phyloP scores from a whole-genome alignment of 2,888 invertebrate species.

The Drosophila barbarae region DNA sequence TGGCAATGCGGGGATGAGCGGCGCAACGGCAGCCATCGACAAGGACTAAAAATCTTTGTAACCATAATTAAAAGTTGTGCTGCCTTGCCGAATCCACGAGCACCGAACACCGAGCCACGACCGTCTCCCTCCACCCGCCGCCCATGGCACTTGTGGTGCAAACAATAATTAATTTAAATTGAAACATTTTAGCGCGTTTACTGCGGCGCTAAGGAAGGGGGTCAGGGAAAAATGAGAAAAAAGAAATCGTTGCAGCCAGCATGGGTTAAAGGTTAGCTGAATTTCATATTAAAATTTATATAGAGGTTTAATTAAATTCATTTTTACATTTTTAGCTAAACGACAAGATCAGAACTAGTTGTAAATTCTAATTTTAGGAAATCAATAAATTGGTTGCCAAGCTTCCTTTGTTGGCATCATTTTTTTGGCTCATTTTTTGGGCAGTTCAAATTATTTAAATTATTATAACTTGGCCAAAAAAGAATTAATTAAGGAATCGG shows the following conservation, averaged over 20 bases:
- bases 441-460: too few relatives aligned
- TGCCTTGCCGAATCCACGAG: conserved; percentile 6
- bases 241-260: background rate
- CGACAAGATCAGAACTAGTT: background rate
- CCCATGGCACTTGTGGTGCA: conserved; percentile 76
- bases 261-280: conserved; percentile 14
- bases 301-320: background rate
- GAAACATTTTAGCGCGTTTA: conserved; percentile 70
- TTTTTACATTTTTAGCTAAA: background rate
- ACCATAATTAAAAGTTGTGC: conserved; percentile 74
- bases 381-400: background rate
- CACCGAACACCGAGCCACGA: background rate
- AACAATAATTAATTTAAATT: conserved; percentile 79
- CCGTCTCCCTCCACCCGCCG: conserved; percentile 11
- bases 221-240: background rate
- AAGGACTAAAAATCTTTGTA: conserved; percentile 69
- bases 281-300: background rate
- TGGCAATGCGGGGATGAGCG: background rate
- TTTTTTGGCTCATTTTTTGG: too few relatives aligned
- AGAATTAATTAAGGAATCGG: too few relatives aligned
- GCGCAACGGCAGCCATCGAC: conserved; percentile 51
- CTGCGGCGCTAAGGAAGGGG: conserved; percentile 3
- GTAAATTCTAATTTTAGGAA: background rate
- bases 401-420: background rate
- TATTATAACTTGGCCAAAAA: too few relatives aligned